phyloP scores from a whole-genome alignment of 2,113 vertebrate species.

The Corvus hawaiiensis region DNA sequence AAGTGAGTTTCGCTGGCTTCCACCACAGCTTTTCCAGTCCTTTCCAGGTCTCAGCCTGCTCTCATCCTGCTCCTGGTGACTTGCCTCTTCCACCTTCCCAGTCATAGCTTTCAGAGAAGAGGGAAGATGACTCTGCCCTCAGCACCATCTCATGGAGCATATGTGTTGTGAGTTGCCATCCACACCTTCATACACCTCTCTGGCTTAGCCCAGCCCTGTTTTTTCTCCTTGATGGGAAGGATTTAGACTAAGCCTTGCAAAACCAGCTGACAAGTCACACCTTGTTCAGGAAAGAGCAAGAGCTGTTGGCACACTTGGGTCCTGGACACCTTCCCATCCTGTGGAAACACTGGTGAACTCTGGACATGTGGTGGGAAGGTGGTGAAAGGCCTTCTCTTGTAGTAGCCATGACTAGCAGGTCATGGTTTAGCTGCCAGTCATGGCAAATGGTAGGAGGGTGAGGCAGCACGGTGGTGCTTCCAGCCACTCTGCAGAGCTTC shows the following conservation, averaged over 20 bases:
- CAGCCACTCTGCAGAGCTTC: not conserved
- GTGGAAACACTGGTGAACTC: not conserved
- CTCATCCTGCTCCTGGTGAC: not conserved
- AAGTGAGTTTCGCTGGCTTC: not conserved
- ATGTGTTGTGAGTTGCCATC: not conserved
- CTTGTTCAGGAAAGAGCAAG: not conserved
- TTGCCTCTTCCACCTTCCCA: not conserved
- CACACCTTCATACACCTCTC: rapidly evolving
- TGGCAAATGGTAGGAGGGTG: not conserved
- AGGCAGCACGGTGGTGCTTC: not conserved
- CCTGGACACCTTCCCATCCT: not conserved
- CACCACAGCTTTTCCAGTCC: not conserved
- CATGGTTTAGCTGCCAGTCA: not conserved
- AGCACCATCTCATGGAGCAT: not conserved
- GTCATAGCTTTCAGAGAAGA: not conserved
- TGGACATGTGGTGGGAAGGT: rapidly evolving
- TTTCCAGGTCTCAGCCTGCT: not conserved
- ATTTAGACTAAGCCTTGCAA: not conserved
- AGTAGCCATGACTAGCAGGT: not conserved
- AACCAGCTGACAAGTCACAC: not conserved
- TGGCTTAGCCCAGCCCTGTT: not conserved
- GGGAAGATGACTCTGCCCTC: not conserved
- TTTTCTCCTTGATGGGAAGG: not conserved
- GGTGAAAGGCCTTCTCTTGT: not conserved
- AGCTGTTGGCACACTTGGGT: rapidly evolving